Evolutionary conservation across 2,113 vertebrate genomes (phyloP).

Genomic region (Talpa occidentalis): DNA sequence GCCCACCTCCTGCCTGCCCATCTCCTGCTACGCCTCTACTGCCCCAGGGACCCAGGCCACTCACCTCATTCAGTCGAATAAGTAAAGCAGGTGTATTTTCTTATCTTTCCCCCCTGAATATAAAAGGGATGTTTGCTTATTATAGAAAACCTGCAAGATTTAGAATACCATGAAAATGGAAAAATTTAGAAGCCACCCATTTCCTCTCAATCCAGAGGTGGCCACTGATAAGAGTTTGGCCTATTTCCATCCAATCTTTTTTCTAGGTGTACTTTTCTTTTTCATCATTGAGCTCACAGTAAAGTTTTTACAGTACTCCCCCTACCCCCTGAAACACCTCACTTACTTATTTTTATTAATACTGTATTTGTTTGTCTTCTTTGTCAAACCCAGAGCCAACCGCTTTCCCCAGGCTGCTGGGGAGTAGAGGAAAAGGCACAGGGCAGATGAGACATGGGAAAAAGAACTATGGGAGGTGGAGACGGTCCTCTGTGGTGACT

Average conservation of each 20-base stretch:
- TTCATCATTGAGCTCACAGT: neutral
- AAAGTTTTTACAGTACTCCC: neutral
- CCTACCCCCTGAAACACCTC: too few species aligned
- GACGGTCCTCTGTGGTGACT: too few species aligned
- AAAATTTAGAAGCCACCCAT: neutral
- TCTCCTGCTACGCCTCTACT: neutral
- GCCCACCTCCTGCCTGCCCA: too few species aligned
- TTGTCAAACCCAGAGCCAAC: too few species aligned
- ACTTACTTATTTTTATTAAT: too few species aligned
- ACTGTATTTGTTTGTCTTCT: too few species aligned
- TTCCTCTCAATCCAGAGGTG: neutral
- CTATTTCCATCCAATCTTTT: neutral
- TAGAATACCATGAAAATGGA: neutral
- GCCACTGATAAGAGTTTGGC: neutral
- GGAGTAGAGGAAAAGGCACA: too few species aligned
- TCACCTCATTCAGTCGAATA: neutral
- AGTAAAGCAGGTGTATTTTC: neutral
- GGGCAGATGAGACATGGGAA: too few species aligned
- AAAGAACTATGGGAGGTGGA: too few species aligned
- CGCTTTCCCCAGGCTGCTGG: too few species aligned
- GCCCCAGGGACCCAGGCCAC: neutral
- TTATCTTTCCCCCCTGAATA: too few species aligned
- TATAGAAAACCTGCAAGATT: neutral
- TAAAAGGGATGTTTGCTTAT: neutral
- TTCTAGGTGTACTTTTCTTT: neutral